Base-by-base conservation (phyloP, 2,888 invertebrate genomes). In the Ctenicera cuprea region DNA sequence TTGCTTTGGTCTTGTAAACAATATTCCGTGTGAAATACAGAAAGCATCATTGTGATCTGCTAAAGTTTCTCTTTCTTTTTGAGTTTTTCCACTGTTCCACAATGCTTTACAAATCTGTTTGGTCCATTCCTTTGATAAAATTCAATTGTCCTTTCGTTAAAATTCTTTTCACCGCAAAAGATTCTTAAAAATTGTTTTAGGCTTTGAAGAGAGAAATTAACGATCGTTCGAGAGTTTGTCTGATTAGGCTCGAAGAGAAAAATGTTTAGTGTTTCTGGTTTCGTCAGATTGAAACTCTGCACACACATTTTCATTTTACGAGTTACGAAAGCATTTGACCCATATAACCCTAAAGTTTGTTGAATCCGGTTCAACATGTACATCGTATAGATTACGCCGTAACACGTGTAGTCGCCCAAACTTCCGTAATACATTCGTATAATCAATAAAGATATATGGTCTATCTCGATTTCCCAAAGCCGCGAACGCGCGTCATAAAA, bases 351-450 rank as follows among this genome's bases (percentile, higher is more conserved):
- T 37, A 68, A 68, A 68, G 61, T 69, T 69, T 52, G 62, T 62
- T 9, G 52, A 62, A 69, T 69, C 62, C 61, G 52, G 52, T 22
- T 69, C 52, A 62, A 61, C 38, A 69, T 69, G 61, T 69, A 68
- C 69, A 48, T 50, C 69, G 41, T 54, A 69, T 69, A 69, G 69
- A 62, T 69, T 69, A 69, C 37, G 45, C 33, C 18, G 62, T 69
- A 69, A 69, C 69, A 69, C 69, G 69, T 69, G 69, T 52, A 52
- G 50, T 68, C 61, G 30, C 41, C 61, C 48, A 69, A 69, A 68
- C 66, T 68, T 50, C 57, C 37, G 61, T 62, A 69, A 38, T 69
- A 61, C 62, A 62, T 69, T 69, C 50, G 57, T n/a, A n/a, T 68
- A 69, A 69, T 69, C 69, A 69, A 69, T 69, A 69, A 62, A 62